These are phyloP conservation scores for Scrobipalpa costella DNA, from an alignment of 2,888 invertebrate genomes.

Conservation along the genomic window DNA sequence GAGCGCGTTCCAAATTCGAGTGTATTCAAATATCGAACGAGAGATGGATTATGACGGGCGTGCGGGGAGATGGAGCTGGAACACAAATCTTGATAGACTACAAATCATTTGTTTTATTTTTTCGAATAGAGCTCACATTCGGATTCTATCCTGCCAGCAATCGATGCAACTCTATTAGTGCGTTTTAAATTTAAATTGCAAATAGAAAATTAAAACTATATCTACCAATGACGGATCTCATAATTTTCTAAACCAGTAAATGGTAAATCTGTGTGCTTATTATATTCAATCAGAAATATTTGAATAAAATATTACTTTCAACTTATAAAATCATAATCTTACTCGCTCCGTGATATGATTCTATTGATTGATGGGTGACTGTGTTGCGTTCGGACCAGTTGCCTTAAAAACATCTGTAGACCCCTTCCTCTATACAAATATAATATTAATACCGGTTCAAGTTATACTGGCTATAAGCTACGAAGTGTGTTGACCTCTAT, in stretches of 20 bases:
- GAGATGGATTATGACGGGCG: slow-evolving; percentile 72
- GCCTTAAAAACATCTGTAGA: slow-evolving; percentile 45
- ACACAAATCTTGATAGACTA: slow-evolving; percentile 56
- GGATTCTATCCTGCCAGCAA: slow-evolving; percentile 18
- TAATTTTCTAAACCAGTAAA: slow-evolving; percentile 46
- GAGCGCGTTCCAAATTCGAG: slow-evolving; percentile 75
- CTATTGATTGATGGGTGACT: slow-evolving; percentile 81
- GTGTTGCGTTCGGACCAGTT: slow-evolving; percentile 58
- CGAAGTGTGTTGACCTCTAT: slow-evolving; percentile 73
- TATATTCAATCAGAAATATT: slow-evolving; percentile 77
- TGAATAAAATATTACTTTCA: slow-evolving; percentile 78
- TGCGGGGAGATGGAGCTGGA: slow-evolving; percentile 56
- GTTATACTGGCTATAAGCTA: background rate
- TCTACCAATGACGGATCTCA: too few species aligned
- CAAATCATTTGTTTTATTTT: slow-evolving; percentile 48
- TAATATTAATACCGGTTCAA: background rate
- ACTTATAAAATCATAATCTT: slow-evolving; percentile 76
- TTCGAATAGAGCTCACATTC: slow-evolving; percentile 27
- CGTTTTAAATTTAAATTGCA: slow-evolving; percentile 51
- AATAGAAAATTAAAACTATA: slow-evolving; percentile 36
- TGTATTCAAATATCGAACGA: slow-evolving; percentile 77
- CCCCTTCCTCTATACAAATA: slow-evolving; percentile 32
- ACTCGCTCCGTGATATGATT: slow-evolving; percentile 73
- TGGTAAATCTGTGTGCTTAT: slow-evolving; percentile 56
- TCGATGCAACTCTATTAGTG: slow-evolving; percentile 6